Conservation (phyloP, 2,797 vertebrate species). For the Bothrops alternatus region DNA sequence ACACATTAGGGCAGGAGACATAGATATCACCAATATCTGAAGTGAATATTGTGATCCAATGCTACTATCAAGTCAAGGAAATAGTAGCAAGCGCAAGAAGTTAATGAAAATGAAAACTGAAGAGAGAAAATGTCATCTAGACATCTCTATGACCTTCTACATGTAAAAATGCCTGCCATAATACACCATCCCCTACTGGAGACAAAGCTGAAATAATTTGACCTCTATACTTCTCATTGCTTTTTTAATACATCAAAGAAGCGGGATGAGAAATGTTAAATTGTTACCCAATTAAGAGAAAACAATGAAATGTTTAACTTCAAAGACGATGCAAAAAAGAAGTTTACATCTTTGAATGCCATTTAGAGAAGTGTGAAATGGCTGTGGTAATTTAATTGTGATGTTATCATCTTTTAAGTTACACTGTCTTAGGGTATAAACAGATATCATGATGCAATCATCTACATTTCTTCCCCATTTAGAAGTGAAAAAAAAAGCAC, state of each 20-base stretch:
- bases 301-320: background rate
- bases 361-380: background rate
- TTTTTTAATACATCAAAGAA: background rate
- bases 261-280: background rate
- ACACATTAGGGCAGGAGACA: constrained; percentile 9
- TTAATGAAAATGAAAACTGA: constrained; percentile 13
- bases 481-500: background rate
- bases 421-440: background rate
- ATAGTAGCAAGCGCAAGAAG: background rate
- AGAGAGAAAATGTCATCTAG: background rate
- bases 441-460: background rate
- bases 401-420: too few relatives aligned
- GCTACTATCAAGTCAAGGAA: constrained; percentile 14
- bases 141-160: background rate
- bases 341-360: background rate
- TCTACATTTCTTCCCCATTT: background rate
- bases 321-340: background rate
- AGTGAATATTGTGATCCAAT: constrained; percentile 6
- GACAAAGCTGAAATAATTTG: background rate
- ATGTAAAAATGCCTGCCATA: background rate
- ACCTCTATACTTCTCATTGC: background rate
- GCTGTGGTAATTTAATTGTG: background rate
- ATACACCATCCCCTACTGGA: background rate
- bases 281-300: background rate
- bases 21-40: constrained; percentile 37